Conservation (phyloP, 2,888 invertebrate genomes). For the Hirtodrosophila trivittata region DNA sequence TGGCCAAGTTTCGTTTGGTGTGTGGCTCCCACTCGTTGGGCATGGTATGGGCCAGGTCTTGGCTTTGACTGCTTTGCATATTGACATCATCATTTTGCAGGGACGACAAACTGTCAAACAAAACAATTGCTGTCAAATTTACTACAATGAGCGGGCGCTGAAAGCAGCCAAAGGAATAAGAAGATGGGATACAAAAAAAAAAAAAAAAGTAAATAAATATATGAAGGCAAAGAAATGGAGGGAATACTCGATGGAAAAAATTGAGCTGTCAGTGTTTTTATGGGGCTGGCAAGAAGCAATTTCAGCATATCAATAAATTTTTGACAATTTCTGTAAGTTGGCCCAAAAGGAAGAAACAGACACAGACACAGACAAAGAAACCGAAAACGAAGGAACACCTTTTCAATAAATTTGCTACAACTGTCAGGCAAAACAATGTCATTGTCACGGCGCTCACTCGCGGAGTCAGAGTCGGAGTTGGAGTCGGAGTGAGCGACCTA, state of each 20-base stretch:
- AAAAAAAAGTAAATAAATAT: constrained; percentile 4
- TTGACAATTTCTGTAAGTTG: constrained; percentile 63
- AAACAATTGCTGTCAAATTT: constrained; percentile 79
- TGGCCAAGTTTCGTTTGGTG: constrained; percentile 12
- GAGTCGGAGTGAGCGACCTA: constrained; percentile 63
- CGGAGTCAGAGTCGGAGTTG: constrained; percentile 13
- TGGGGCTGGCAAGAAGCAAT: constrained; percentile 62
- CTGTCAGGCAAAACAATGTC: constrained; percentile 79
- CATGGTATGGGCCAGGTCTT: constrained; percentile 14
- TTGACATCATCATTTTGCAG: constrained; percentile 75
- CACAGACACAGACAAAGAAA: constrained; percentile 2
- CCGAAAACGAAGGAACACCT: constrained; percentile 64
- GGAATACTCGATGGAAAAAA: constrained; percentile 50
- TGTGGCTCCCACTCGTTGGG: constrained; percentile 24
- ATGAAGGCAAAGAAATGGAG: constrained; percentile 2
- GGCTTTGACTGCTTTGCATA: constrained; percentile 67
- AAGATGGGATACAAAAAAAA: constrained; percentile 10
- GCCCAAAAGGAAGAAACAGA: constrained; percentile 1
- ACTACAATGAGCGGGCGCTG: constrained; percentile 58
- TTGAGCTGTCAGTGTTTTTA: constrained; percentile 70
- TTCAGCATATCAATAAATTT: constrained; percentile 78
- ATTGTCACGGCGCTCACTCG: constrained; percentile 68
- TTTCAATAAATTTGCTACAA: constrained; percentile 80
- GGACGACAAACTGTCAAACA: constrained; percentile 77
- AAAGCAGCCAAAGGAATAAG: constrained; percentile 37